phyloP scores from a whole-genome alignment of 30 jellyfish, hydroid and myxozoan genomes.

The Aurelia sp. region DNA sequence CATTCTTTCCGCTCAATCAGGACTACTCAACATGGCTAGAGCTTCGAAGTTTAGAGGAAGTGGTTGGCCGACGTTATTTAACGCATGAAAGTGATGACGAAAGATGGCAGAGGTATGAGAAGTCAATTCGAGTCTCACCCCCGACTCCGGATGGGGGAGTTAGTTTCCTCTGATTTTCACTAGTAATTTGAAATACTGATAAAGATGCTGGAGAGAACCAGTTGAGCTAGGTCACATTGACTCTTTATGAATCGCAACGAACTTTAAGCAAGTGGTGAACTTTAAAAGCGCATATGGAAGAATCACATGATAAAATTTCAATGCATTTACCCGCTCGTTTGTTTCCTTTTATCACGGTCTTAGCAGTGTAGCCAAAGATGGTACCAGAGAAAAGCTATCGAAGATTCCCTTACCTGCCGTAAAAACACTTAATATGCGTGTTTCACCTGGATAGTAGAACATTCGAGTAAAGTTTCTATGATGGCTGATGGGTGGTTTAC shows the following conservation, averaged over 20 bases:
- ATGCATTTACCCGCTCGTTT: no score
- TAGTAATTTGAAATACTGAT: neutral
- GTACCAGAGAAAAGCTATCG: no score
- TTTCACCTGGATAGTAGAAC: no score
- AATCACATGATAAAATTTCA: no score
- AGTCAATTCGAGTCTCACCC: slow-evolving; percentile 65
- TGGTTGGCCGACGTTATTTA: slow-evolving; percentile 89
- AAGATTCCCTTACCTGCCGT: no score
- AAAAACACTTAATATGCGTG: no score
- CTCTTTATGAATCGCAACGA: neutral
- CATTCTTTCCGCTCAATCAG: slow-evolving; percentile 18
- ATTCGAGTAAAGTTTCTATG: no score
- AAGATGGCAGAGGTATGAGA: slow-evolving; percentile 92
- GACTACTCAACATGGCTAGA: slow-evolving; percentile 89
- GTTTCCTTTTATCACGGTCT: no score
- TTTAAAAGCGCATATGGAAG: no score
- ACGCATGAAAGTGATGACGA: slow-evolving; percentile 98
- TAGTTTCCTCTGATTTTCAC: slow-evolving; percentile 46
- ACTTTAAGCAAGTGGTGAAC: no score
- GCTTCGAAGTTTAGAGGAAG: slow-evolving; percentile 92
- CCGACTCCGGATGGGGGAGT: slow-evolving; percentile 55
- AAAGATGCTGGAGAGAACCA: neutral
- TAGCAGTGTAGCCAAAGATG: no score
- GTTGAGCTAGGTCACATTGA: neutral
- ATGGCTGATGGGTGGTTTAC: no score